These are phyloP conservation scores for Brenthis hecate DNA, from an alignment of 2,888 invertebrate species.

Conservation along the genomic window DNA sequence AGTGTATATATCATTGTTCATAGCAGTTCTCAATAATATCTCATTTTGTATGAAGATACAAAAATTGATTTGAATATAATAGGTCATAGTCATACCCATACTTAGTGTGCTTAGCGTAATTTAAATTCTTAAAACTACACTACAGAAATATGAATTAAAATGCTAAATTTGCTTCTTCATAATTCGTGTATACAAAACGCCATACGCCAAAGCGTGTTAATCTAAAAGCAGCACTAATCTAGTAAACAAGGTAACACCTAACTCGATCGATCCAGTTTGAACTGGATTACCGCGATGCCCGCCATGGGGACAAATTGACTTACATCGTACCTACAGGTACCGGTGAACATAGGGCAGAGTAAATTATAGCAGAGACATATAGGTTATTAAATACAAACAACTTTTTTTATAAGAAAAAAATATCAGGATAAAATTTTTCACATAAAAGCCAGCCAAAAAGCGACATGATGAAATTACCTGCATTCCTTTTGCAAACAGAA, in stretches of 20 bases:
- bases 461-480: no score
- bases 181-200: background rate
- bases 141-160: background rate
- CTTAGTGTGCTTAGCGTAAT: no score
- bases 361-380: slow-evolving; percentile 22
- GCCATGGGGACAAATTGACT: slow-evolving; percentile 66
- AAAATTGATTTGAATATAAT: no score
- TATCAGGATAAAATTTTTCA: no score
- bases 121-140: no score
- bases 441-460: no score
- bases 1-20: no score
- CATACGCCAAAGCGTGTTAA: slow-evolving; percentile 8
- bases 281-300: slow-evolving; percentile 61
- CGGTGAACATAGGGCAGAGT: slow-evolving; percentile 42
- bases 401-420: no score
- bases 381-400: background rate
- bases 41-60: no score
- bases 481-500: no score
- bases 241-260: slow-evolving; percentile 60
- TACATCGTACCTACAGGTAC: slow-evolving; percentile 58
- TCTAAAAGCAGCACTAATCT: slow-evolving; percentile 49
- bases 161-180: background rate
- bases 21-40: no score
- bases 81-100: no score
- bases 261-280: slow-evolving; percentile 62